Evolutionary conservation across 2,797 vertebrate genomes (phyloP), one percentile per base, ranked within the genome.

Genomic region (Cichlasoma orientale): DNA sequence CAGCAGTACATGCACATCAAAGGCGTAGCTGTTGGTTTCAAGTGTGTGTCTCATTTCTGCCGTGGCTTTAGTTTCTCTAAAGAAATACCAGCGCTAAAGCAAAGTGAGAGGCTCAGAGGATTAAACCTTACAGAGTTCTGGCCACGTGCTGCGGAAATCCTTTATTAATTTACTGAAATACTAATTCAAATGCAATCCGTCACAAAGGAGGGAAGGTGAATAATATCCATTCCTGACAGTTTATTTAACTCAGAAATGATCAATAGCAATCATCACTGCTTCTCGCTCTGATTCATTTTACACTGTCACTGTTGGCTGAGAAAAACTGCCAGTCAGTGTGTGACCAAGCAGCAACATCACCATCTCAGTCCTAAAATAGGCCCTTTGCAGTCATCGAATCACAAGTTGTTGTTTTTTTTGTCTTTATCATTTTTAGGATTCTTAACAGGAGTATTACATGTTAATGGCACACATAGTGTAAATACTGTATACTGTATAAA

Each of bases 1-100:
- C 23, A 76, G 78, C 25, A 36, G 12, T 2, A 44, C 23, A 74
- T 21, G 11, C 44, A 36, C 47, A 74, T 85, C 47, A 69, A 78
- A 57, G 61, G 13, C 14, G 3, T 29, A 2, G 12, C 14, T 75
- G 14, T 63, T 53, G 57, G 18, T 75, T 58, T 84, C 25, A 6
- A 80, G 68, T 27, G 2, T 27, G 2, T 74, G 72, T 72, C 23
- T 84, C n/a, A 76, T 31, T 54, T 59, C 56, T 31, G 6, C 29
- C 1, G 8, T 29, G n/a, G 57, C 74, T 59, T 70, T 29, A 44
- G 14, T 25, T 47, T 82, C 16, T 83, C 57, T 72, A 12, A 33
- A 76, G 73, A 33, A 75, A 58, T 8, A 10, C 13, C 27, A 55
- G 52, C 27, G 2, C 41, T 54, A 29, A 10, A 21, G 14, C 23